These are phyloP conservation scores for Eucidaris tribuloides DNA, from an alignment of 35 echinoderm and acorn worm species.

Conservation along the genomic window DNA sequence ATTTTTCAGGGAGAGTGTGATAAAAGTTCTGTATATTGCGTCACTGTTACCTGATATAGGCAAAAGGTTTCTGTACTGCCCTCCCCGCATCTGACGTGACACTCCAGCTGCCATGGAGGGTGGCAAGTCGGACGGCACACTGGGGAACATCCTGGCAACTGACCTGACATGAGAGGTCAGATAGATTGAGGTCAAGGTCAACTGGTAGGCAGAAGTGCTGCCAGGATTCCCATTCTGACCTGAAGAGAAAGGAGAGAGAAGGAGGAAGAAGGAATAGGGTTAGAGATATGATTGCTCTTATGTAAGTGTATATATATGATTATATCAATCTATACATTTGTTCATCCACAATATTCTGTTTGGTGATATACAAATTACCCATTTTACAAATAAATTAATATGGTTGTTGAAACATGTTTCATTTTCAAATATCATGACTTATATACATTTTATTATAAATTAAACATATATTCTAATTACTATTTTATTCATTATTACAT, in stretches of 20 bases:
- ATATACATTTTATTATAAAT: not conserved
- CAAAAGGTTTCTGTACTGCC: conserved; percentile 15
- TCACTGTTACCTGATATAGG: not conserved
- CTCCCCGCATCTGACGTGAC: conserved; percentile 51
- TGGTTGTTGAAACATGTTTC: not conserved
- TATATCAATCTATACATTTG: not conserved
- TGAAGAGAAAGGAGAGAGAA: not conserved
- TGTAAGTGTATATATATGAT: not conserved
- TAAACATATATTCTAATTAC: no score
- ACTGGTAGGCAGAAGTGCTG: conserved; percentile 51
- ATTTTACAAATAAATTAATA: not conserved
- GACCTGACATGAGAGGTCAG: conserved; percentile 59
- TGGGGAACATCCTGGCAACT: conserved; percentile 42
- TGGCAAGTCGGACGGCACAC: conserved; percentile 36
- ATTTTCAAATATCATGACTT: not conserved
- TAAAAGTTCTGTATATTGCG: no score
- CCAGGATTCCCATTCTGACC: conserved; percentile 7
- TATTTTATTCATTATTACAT: no score
- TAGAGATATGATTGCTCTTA: not conserved
- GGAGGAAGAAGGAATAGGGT: not conserved
- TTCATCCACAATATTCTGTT: not conserved
- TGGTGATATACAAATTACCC: not conserved
- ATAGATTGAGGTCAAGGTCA: conserved; percentile 58
- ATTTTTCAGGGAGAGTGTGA: no score
- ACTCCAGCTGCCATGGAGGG: conserved; percentile 23